Evolutionary conservation across 2,113 vertebrate species (phyloP), one percentile per base, ranked within the genome.

Genomic region (Tetraodon nigroviridis): DNA sequence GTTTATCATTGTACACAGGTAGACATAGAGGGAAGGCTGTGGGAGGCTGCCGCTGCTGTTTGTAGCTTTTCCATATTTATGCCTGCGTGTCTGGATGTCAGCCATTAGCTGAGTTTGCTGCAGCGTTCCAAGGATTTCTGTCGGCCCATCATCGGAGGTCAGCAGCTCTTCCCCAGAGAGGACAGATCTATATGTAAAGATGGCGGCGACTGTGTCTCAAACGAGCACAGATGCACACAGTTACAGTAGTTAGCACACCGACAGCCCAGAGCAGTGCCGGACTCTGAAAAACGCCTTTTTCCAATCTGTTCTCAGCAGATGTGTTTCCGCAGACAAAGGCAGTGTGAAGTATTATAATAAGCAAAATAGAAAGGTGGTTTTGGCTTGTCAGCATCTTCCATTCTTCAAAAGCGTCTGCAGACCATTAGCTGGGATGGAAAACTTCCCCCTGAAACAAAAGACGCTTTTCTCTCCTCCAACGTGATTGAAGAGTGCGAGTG

Each of bases 251-350:
- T 81, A 71, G 73, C 80, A 68, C 75, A 81, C 69, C 79, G 75
- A 80, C 73, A 54, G 71, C 52, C 71, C 67, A 58, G 69, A 71
- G 67, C 42, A 15, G 68, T 59, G 37, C 63, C 64, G 78, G 66
- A 63, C 75, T 77, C 73, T 74, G 70, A 78, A 80, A 73, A 79
- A 80, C 81, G 77, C 64, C 71, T 62, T 69, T 84, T 84, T 75
- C 77, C 86, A 88, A 85, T 89, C 86, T 87, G 84, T 80, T 87
- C 76, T 69, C 77, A 72, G 79, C 87, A 89, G 83, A 88, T 87
- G 87, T 69, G 70, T 78, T 82, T 83, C 80, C 64, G 58, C 65
- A 88, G 80, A 89, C 87, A 86, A 86, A 84, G 72, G 75, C 71
- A 64, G 79, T 79, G 77, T 85, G 85, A 89, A 89, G 78, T 81